Conservation (phyloP, 2,888 invertebrate genomes). For the Leucozona laternaria region DNA sequence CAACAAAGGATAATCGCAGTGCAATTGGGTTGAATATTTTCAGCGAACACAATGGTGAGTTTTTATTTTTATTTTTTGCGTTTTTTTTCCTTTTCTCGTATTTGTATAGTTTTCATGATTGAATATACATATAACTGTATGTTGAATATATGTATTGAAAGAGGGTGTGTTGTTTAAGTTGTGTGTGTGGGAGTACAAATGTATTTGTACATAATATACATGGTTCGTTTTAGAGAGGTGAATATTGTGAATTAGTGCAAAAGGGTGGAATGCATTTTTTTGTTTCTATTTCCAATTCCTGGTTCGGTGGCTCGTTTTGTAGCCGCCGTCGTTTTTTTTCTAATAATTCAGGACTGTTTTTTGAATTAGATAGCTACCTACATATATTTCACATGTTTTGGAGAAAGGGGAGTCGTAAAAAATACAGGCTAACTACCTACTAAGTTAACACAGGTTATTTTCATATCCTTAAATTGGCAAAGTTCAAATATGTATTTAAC, state of each 20-base stretch:
- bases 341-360: slow-evolving; percentile 17
- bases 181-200: slow-evolving; percentile 48
- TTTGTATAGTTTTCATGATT: slow-evolving; percentile 44
- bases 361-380: not conserved
- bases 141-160: slow-evolving; percentile 16
- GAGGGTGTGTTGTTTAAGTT: slow-evolving; percentile 54
- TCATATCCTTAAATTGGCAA: no score
- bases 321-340: not conserved
- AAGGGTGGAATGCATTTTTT: slow-evolving; percentile 72
- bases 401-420: not conserved
- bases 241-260: slow-evolving; percentile 56
- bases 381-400: not conserved
- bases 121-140: slow-evolving; percentile 16
- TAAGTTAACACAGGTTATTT: not conserved
- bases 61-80: slow-evolving; percentile 56
- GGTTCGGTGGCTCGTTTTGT: slow-evolving; percentile 1
- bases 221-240: slow-evolving; percentile 31
- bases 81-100: slow-evolving; percentile 34
- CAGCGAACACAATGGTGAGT: slow-evolving; percentile 97
- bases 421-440: not conserved
- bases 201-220: slow-evolving; percentile 8
- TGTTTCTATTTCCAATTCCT: slow-evolving; percentile 17
- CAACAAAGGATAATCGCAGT: slow-evolving; percentile 91
- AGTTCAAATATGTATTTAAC: no score
- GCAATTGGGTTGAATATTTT: slow-evolving; percentile 95